Percentiles rank a stretch among this genome's conserved stretches.
Evolutionary conservation across 1,140 invertebrate genomes (phyloP).

Genomic region (Leptinotarsa defecta): DNA sequence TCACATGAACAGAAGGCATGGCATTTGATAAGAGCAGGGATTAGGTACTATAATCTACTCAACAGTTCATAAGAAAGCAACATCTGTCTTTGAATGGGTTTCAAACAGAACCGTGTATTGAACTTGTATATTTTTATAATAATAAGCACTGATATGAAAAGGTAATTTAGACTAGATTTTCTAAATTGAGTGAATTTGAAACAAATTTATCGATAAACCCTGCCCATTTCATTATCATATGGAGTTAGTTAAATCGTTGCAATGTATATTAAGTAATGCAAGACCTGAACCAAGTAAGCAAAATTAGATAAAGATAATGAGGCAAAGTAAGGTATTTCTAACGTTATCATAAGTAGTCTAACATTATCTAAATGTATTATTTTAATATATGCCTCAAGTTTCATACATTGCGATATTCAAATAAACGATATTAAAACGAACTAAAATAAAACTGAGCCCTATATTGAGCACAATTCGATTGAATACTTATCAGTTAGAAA

Average conservation of each 20-base stretch:
- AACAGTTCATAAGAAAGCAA: too few species aligned
- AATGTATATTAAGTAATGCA: slow-evolving; percentile 3
- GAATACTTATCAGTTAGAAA: background rate
- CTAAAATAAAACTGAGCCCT: background rate
- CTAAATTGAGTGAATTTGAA: background rate
- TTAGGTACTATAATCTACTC: background rate
- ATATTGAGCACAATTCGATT: background rate
- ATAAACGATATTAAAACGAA: background rate
- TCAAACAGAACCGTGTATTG: too few species aligned
- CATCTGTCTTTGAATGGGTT: too few species aligned
- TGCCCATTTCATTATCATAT: background rate
- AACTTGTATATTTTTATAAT: too few species aligned
- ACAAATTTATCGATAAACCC: background rate
- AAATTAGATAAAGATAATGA: background rate
- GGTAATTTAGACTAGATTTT: background rate
- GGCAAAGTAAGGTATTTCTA: background rate
- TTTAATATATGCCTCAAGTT: background rate
- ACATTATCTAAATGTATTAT: background rate
- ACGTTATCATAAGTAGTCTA: background rate
- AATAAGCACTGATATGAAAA: too few species aligned
- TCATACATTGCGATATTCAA: background rate
- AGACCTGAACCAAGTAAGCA: slow-evolving; percentile 7
- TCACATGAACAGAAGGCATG: background rate
- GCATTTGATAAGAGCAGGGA: background rate
- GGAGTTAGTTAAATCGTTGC: background rate